These are phyloP conservation scores for Bombus superbus DNA, from an alignment of 1,140 invertebrate species.

Conservation along the genomic window DNA sequence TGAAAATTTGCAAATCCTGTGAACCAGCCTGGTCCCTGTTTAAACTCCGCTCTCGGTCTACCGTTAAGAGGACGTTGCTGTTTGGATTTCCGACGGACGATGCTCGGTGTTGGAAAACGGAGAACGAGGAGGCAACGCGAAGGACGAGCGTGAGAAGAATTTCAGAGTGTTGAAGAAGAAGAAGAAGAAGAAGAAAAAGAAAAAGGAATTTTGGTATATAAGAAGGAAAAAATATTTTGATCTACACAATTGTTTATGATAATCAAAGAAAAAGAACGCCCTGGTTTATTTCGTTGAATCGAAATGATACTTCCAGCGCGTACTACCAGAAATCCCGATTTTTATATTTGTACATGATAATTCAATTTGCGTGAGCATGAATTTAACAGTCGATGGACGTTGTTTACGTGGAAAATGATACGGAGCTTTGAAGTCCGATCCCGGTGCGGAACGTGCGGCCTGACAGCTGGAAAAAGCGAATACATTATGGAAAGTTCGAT, in stretches of 20 bases:
- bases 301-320: no score
- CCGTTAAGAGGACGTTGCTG: not conserved
- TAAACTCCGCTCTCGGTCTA: not conserved
- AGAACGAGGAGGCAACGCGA: not conserved
- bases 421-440: not conserved
- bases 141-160: no score
- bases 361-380: not conserved
- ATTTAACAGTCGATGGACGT: not conserved
- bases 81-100: not conserved
- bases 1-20: constrained; percentile 68
- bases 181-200: no score
- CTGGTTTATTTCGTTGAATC: no score
- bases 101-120: not conserved
- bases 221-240: no score
- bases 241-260: no score
- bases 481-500: constrained; percentile 46
- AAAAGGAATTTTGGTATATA: no score
- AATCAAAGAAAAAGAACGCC: no score
- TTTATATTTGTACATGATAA: not conserved
- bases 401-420: constrained; percentile 13
- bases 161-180: no score
- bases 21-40: not conserved
- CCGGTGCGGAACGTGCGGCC: not conserved
- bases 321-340: no score
- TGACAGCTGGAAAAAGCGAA: constrained; percentile 33